Evolutionary conservation across 2,888 invertebrate genomes (phyloP).

Genomic region (Platypus cylindrus): DNA sequence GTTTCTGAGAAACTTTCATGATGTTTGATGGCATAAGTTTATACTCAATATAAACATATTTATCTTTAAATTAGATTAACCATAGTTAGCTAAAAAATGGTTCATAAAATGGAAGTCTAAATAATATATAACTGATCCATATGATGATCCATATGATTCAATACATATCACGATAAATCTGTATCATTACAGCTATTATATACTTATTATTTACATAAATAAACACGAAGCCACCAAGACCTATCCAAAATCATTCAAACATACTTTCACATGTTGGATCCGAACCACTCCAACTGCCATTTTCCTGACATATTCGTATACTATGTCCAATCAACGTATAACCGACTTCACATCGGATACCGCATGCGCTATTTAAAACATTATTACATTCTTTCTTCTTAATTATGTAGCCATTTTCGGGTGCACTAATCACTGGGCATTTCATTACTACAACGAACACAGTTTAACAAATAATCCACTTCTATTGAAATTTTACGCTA

Average conservation of each 20-base stretch:
- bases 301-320: conserved; percentile 48
- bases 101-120: no score
- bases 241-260: background rate
- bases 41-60: no score
- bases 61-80: no score
- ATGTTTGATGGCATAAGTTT: no score
- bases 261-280: conserved; percentile 43
- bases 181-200: conserved; percentile 17
- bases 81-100: no score
- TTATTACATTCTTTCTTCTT: conserved; percentile 46
- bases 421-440: conserved; percentile 45
- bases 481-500: conserved; percentile 10
- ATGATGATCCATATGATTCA: no score
- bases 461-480: no score
- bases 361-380: conserved; percentile 58
- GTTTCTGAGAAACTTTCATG: no score
- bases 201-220: background rate
- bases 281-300: conserved; percentile 55
- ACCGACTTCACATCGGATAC: conserved; percentile 52
- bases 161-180: no score
- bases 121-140: no score
- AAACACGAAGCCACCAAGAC: background rate
- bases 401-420: conserved; percentile 54
- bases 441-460: conserved; percentile 42
- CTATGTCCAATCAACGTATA: conserved; percentile 39